Evolutionary conservation across 2,797 vertebrate genomes (phyloP).

Genomic region (Epinephelus malabaricus): DNA sequence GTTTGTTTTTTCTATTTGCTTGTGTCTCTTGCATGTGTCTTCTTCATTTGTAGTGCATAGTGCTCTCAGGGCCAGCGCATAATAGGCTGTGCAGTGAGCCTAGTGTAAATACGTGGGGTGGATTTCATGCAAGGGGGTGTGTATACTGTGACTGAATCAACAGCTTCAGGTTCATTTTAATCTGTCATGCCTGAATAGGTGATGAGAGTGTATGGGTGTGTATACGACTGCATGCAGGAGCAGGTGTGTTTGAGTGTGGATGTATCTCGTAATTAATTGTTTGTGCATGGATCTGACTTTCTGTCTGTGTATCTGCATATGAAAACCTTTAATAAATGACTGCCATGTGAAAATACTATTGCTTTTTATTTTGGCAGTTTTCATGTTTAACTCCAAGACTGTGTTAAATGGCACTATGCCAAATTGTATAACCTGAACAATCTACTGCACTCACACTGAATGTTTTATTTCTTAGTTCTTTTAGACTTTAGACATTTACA

Average conservation of each 20-base stretch:
- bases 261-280: neutral
- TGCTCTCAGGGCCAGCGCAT: no score
- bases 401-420: neutral
- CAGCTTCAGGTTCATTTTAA: constrained; percentile 45
- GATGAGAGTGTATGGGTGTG: constrained; percentile 19
- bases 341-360: neutral
- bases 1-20: no score
- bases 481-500: neutral
- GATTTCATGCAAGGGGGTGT: constrained; percentile 26
- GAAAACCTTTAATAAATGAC: neutral
- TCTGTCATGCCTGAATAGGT: constrained; percentile 44
- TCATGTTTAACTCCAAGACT: neutral
- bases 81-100: constrained; percentile 16
- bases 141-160: constrained; percentile 38
- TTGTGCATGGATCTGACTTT: neutral
- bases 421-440: neutral
- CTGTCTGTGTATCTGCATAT: neutral
- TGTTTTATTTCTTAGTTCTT: neutral
- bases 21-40: no score
- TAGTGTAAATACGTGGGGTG: constrained; percentile 9
- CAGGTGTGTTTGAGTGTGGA: neutral
- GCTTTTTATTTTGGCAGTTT: neutral
- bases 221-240: neutral
- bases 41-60: no score
- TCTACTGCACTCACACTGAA: neutral